Conservation (phyloP, 2,888 invertebrate species). For the Cheiracanthium punctorium region DNA sequence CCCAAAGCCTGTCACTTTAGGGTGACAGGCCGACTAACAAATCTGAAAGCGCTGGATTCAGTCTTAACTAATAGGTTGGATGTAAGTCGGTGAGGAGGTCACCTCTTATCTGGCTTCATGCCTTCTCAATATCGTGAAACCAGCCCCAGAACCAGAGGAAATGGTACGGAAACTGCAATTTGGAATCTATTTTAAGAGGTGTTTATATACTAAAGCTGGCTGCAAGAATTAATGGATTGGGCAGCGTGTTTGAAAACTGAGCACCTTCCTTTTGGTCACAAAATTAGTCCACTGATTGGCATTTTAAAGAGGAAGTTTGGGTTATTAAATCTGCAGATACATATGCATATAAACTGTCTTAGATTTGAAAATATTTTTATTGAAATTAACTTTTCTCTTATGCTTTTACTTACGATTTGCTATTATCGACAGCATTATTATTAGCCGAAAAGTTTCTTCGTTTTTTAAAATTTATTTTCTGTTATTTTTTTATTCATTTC, state of each 20-base stretch:
- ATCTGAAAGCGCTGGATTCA: slow-evolving; percentile 18
- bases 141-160: neutral
- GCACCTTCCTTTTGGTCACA: no score
- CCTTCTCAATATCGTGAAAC: neutral
- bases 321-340: no score
- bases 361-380: no score
- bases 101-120: slow-evolving; percentile 38
- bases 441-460: no score
- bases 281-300: no score
- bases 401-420: no score
- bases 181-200: neutral
- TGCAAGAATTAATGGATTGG: neutral
- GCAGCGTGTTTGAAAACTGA: neutral
- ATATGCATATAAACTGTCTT: no score
- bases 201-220: neutral
- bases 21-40: slow-evolving; percentile 30
- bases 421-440: no score
- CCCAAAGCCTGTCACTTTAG: slow-evolving; percentile 40
- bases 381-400: no score
- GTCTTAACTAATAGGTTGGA: slow-evolving; percentile 37
- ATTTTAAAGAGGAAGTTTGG: no score
- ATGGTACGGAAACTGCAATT: slow-evolving; percentile 24
- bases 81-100: slow-evolving; percentile 25
- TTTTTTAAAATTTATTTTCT: no score
- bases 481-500: no score